These are phyloP conservation scores for Hermaeophaga mercurialis DNA, from an alignment of 2,888 invertebrate species.

Conservation along the genomic window DNA sequence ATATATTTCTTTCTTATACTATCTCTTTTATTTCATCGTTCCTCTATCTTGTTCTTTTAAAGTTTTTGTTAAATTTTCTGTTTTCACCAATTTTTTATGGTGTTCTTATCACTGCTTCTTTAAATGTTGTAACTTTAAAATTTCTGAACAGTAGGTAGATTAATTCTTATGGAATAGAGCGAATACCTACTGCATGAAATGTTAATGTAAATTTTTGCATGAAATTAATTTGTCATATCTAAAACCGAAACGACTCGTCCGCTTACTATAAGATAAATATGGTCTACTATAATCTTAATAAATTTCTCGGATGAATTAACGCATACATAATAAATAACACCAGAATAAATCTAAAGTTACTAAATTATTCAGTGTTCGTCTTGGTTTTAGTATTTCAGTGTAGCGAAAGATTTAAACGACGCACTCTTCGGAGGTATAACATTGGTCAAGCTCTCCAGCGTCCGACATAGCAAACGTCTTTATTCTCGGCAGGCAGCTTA, in stretches of 20 bases:
- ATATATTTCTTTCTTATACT: too few relatives aligned
- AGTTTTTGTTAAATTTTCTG: too few relatives aligned
- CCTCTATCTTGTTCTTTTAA: too few relatives aligned
- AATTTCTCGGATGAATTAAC: constrained; percentile 11
- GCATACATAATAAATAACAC: constrained; percentile 33
- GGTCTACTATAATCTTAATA: constrained; percentile 14
- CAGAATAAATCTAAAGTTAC: constrained; percentile 37
- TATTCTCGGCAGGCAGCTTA: constrained; percentile 53
- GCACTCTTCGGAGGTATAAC: constrained; percentile 45
- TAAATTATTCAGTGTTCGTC: constrained; percentile 51
- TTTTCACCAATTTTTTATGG: too few relatives aligned
- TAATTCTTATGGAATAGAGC: too few relatives aligned
- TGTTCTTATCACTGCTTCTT: too few relatives aligned
- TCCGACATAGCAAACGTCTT: constrained; percentile 54
- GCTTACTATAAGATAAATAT: constrained; percentile 10
- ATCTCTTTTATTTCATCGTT: too few relatives aligned
- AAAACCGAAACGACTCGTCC: background rate
- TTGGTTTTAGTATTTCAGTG: constrained; percentile 50
- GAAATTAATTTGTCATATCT: constrained; percentile 6
- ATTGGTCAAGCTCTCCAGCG: constrained; percentile 46
- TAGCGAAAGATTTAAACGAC: constrained; percentile 53
- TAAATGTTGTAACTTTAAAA: too few relatives aligned
- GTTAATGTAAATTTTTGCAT: too few relatives aligned
- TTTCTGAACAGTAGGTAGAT: too few relatives aligned
- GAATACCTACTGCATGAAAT: too few relatives aligned